Evolutionary conservation across 2,888 invertebrate species (phyloP), one percentile per base, ranked within the genome.

Genomic region (Neria commutata): DNA sequence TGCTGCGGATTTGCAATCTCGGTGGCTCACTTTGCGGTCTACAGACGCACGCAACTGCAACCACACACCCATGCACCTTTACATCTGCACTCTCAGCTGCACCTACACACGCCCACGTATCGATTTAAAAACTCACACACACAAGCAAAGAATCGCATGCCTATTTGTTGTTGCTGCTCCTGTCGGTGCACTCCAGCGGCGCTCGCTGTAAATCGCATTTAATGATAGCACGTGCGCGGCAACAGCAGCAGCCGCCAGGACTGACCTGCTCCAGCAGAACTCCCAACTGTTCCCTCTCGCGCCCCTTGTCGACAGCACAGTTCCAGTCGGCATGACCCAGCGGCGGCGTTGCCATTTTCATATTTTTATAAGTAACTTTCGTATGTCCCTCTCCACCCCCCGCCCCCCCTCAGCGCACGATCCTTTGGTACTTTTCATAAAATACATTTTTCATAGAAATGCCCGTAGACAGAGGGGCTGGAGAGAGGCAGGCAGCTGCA

Each of bases 161-260:
- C n/a, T n/a, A n/a, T 17, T 42, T 42, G 29, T 8, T 14, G 24
- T 60, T 62, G 63, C 65, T 64, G 63, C 50, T 62, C 63, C 56
- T 63, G 58, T 49, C 63, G 56, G 56, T 54, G 47, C 50, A 49
- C 50, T n/a, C 10, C 17, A 6, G 50, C 16, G 29, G 33, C 33
- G 33, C 21, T 33, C 34, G 50, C 56, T 16, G 21, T 48, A 42
- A 42, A 42, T 42, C 42, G 42, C 42, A 42, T 42, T 42, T 42
- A 42, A 42, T 42, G 42, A 42, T 21, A 42, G 17, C 42, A 21
- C 4, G 17, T 4, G 42, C 11, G 8, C 16, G 8, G 37, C n/a
- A 4, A n/a, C 11, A 37, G 54, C 56, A 61, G 56, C 62, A 62
- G 57, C 56, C 54, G 53, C 46, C 47, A 45, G 48, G 59, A 40